Conservation (phyloP, 2,888 invertebrate genomes). For the Melinaea menophilus region DNA sequence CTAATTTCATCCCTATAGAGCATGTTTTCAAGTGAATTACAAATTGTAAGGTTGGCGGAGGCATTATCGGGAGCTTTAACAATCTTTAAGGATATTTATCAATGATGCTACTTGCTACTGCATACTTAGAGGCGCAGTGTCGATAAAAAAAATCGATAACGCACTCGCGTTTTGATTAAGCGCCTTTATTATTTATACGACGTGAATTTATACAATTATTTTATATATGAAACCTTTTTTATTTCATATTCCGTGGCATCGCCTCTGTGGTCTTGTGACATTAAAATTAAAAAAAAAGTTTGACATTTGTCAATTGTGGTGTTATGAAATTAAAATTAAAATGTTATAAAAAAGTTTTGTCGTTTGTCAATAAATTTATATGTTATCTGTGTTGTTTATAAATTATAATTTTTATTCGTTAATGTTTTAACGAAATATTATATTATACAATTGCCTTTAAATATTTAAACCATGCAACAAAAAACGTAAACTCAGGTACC, state of each 20-base stretch:
- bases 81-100: conserved; percentile 77
- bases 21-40: conserved; percentile 34
- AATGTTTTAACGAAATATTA: background rate
- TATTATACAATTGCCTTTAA: conserved; percentile 6
- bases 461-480: conserved; percentile 31
- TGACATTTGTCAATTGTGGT: too few species aligned
- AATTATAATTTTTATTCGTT: too few species aligned
- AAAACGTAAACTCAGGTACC: conserved; percentile 43
- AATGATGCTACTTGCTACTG: conserved; percentile 75
- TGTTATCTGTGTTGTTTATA: too few species aligned
- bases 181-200: background rate
- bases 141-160: conserved; percentile 24
- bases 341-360: too few species aligned
- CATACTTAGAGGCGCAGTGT: conserved; percentile 48
- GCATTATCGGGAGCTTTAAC: conserved; percentile 73
- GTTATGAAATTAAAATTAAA: too few species aligned
- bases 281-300: too few species aligned
- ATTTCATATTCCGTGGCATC: too few species aligned
- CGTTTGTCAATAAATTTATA: too few species aligned
- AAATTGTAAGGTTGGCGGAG: conserved; percentile 60
- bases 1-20: conserved; percentile 36
- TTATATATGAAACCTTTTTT: background rate
- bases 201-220: background rate
- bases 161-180: conserved; percentile 8
- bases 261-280: too few species aligned